phyloP scores from a whole-genome alignment of 2,113 vertebrate species.

The Engystomops pustulosus region DNA sequence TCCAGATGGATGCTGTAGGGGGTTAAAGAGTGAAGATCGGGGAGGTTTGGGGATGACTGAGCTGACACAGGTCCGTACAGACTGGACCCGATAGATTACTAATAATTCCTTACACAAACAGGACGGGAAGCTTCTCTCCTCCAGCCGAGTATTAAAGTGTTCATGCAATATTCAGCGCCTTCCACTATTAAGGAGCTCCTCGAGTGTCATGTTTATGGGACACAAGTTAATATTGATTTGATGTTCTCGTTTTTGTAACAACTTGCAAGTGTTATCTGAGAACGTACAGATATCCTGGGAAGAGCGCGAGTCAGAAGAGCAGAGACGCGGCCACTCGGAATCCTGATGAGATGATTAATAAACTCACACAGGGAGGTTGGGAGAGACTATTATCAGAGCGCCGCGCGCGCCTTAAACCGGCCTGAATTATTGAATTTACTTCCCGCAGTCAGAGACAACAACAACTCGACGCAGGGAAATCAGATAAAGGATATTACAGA shows the following conservation, averaged over 20 bases:
- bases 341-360: slow-evolving; percentile 58
- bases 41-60: no score
- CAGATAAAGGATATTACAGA: slow-evolving; percentile 34
- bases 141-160: not conserved
- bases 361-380: slow-evolving; percentile 29
- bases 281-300: not conserved
- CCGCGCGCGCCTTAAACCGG: slow-evolving; percentile 6
- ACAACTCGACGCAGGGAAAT: slow-evolving; percentile 1
- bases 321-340: not conserved
- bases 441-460: slow-evolving; percentile 37
- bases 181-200: not conserved
- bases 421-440: slow-evolving; percentile 51
- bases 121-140: no score
- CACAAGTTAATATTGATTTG: slow-evolving; percentile 38
- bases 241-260: slow-evolving; percentile 1
- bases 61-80: no score
- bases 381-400: slow-evolving; percentile 14
- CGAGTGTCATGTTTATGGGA: not conserved
- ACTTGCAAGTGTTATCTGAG: slow-evolving; percentile 33
- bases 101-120: no score
- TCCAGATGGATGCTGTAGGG: no score
- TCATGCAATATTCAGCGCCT: not conserved
- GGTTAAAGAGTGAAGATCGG: no score
- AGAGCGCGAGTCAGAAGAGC: not conserved
- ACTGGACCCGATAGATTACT: no score